Percentiles rank a stretch among this genome's conserved stretches.
Evolutionary conservation across 2,113 vertebrate species (phyloP).

Genomic region (Corydoras sp.): DNA sequence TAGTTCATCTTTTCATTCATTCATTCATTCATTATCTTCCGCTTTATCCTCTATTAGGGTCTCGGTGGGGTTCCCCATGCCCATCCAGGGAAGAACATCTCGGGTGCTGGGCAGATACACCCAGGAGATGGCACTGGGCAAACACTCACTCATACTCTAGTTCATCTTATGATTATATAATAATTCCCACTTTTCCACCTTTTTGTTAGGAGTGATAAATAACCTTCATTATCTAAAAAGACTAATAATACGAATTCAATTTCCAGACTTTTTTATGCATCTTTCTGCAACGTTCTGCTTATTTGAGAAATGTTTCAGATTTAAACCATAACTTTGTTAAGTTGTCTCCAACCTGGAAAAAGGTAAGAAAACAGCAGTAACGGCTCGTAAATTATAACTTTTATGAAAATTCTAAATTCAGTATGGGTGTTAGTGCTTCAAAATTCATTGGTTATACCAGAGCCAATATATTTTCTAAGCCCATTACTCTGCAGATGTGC

Average conservation of each 20-base stretch:
- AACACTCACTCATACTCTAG: too few relatives aligned
- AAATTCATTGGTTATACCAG: constrained; percentile 35
- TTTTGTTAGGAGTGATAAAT: too few relatives aligned
- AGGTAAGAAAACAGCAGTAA: constrained; percentile 55
- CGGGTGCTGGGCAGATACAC: too few relatives aligned
- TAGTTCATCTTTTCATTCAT: too few relatives aligned
- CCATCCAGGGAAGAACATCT: too few relatives aligned
- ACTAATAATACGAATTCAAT: constrained; percentile 23
- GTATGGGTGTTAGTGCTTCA: constrained; percentile 59
- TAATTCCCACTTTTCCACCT: too few relatives aligned
- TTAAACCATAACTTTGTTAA: constrained; percentile 59
- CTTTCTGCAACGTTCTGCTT: constrained; percentile 50
- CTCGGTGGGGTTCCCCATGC: too few relatives aligned
- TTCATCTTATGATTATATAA: too few relatives aligned
- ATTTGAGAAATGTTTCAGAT: constrained; percentile 51
- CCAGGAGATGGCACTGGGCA: too few relatives aligned
- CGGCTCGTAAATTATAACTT: constrained; percentile 59
- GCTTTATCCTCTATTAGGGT: too few relatives aligned
- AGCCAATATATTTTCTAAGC: constrained; percentile 44
- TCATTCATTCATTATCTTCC: too few relatives aligned
- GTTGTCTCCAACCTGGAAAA: constrained; percentile 41
- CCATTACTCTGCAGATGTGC: constrained; percentile 50
- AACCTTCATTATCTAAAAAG: too few relatives aligned
- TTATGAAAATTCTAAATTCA: constrained; percentile 58
- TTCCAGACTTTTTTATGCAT: constrained; percentile 52